Base-by-base conservation (phyloP, 2,888 invertebrate species). In the Acanthosepion lycidas region DNA sequence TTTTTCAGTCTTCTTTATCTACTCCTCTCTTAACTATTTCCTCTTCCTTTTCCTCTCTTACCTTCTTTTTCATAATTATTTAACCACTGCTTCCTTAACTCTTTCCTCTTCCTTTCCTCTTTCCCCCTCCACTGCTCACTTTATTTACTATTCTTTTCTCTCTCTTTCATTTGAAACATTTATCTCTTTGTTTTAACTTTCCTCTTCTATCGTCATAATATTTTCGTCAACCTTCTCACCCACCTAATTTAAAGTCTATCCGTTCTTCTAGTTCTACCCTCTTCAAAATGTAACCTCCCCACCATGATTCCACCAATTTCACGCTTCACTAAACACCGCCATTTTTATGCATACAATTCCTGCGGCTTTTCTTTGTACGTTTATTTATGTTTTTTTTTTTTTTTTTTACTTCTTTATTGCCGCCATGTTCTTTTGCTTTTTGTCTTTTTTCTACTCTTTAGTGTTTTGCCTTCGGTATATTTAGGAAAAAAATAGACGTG, bases 301-400 rank as follows among this genome's bases (percentile, higher is more conserved):
- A 8, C n/a, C 78, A 1, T n/a, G 8, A 78, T 78, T 78, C 78
- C n/a, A n/a, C 78, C n/a, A 78, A 78, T 78, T 78, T 78, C 78
- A 78, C 78, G 78, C 78, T 78, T 78, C 78, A 78, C 78, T 78
- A 78, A 78, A 78, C 78, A 78, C 78, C 78, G n/a, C 78, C 78
- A 78, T 78, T 78, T 33, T 78, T 78, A 78, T 78, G 78, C 78
- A 78, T 33, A 78, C 78, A 78, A 78, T 23, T 78, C 78, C 78
- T 15, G n/a, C 33, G n/a, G 78, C 9, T 78, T 78, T 78, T n/a
- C n/a, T 78, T 78, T 78, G 78, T n/a, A 78, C n/a, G 6, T 78
- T 20, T 78, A 33, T 78, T n/a, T 78, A 15, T 78, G n/a, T 78
- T 15, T 33, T 12, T 78, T n/a, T 15, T 78, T 78, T n/a, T 78